Evolutionary conservation across 2,113 vertebrate species (phyloP).

Genomic region (Austrofundulus limnaeus): DNA sequence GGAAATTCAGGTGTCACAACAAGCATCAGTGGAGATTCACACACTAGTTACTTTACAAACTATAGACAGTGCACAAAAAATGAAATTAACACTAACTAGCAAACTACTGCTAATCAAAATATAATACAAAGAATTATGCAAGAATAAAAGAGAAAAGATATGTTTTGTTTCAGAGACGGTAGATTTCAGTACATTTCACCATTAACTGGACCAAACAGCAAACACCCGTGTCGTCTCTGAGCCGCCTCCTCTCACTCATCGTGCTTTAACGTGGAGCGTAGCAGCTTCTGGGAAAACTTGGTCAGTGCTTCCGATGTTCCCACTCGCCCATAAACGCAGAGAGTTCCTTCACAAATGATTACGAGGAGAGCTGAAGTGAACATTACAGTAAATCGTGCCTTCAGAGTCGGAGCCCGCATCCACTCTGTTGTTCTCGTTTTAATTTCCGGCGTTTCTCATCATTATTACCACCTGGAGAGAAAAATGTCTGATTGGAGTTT

Average conservation of each 20-base stretch:
- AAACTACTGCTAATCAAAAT: too few species aligned
- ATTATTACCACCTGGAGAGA: slow-evolving; percentile 41
- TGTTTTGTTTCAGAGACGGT: too few species aligned
- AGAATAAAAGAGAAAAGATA: too few species aligned
- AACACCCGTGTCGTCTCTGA: slow-evolving; percentile 46
- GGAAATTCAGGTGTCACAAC: too few species aligned
- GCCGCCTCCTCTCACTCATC: slow-evolving; percentile 48
- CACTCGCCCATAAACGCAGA: slow-evolving; percentile 40
- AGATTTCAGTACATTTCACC: too few species aligned
- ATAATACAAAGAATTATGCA: too few species aligned
- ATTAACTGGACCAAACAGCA: background rate
- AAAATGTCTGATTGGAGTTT: slow-evolving; percentile 18
- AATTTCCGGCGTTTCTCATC: slow-evolving; percentile 17
- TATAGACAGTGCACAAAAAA: too few species aligned
- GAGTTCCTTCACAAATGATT: slow-evolving; percentile 45
- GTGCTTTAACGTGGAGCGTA: slow-evolving; percentile 23
- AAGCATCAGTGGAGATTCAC: too few species aligned
- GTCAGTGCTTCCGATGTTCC: slow-evolving; percentile 52
- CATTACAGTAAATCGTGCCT: slow-evolving; percentile 35
- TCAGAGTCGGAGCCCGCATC: slow-evolving; percentile 6
- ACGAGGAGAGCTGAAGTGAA: slow-evolving; percentile 39
- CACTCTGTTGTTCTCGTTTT: slow-evolving; percentile 28
- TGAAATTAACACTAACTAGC: too few species aligned
- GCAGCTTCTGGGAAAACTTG: slow-evolving; percentile 29
- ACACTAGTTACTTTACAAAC: too few species aligned